Percentiles rank a stretch among this genome's conserved stretches.
These are phyloP conservation scores for Hoplodrina ambigua DNA, from an alignment of 2,888 invertebrate species.

Conservation along the genomic window DNA sequence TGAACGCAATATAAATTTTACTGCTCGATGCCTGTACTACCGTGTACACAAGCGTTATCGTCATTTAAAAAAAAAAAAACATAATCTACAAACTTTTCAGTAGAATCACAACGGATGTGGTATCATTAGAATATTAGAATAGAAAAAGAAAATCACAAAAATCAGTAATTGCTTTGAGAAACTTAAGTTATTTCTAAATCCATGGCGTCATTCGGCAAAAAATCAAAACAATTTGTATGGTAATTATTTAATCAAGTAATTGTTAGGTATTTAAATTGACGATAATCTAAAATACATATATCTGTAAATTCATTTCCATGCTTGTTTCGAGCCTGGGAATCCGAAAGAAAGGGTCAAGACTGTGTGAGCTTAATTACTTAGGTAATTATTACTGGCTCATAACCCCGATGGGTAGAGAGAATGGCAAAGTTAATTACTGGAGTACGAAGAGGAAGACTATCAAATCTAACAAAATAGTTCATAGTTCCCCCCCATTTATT, in stretches of 20 bases:
- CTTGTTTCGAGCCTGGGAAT: constrained; percentile 28
- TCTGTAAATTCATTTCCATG: constrained; percentile 38
- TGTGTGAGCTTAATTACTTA: not conserved
- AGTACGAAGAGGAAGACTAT: not conserved
- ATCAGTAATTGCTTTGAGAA: constrained; percentile 29
- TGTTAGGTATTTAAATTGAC: constrained; percentile 28
- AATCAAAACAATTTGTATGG: constrained; percentile 38
- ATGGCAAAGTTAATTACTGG: not conserved
- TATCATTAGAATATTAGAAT: not conserved
- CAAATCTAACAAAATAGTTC: too few relatives aligned
- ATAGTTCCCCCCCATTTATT: too few relatives aligned
- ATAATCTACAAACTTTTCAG: not conserved
- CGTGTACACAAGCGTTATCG: constrained; percentile 62
- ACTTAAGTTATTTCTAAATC: constrained; percentile 11
- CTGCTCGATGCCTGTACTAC: constrained; percentile 71
- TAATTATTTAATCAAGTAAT: constrained; percentile 46
- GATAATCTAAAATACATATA: constrained; percentile 25
- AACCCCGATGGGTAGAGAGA: not conserved
- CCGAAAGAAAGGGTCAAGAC: constrained; percentile 20
- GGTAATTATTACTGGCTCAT: not conserved
- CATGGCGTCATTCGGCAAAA: constrained; percentile 10
- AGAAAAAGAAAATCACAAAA: constrained; percentile 4
- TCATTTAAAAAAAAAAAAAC: not conserved
- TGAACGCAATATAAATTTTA: constrained; percentile 79
- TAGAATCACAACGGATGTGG: not conserved